Evolutionary conservation across 2,113 vertebrate genomes (phyloP), one percentile per base, ranked within the genome.

Genomic region (Gavialis gangeticus): DNA sequence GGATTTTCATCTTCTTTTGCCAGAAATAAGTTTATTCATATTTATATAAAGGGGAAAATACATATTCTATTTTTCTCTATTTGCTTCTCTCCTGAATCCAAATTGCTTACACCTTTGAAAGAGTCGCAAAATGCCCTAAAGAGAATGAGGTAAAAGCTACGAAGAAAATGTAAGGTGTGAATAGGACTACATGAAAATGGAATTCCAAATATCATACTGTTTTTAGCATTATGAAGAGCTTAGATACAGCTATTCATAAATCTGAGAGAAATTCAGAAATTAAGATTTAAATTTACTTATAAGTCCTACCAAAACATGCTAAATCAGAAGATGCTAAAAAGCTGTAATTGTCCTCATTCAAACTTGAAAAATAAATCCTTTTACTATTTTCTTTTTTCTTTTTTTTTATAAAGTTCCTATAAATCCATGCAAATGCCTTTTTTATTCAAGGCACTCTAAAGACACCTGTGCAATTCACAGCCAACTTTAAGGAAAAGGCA

Each of bases 401-500:
- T 75, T 79, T 97, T 96, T 97, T 95, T 91, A 87, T 79, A 55
- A 98, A 98, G 96, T 98, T 97, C 94, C 81, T 86, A 97, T 88
- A 94, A 96, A 97, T 89, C 82, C 94, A 94, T 80, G 64, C 0
- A 2, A 78, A 83, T 83, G n/a, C 67, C 75, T 73, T 88, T 84
- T 87, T 75, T 1, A 93, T 88, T 85, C 92, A 96, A 97, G 66
- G 71, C 96, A 97, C 97, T 98, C 97, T 96, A 96, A 90, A 97
- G 97, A 98, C 98, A 98, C 97, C 98, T 98, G 97, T 97, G 97
- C 97, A 98, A 97, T 98, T 97, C 97, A 97, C 76, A 97, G 96
- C 71, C 95, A 96, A 97, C 97, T 98, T 97, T 93, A 96, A 97
- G 95, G 85, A 97, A 96, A 98, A 96, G 97, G 93, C 97, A 97